These are phyloP conservation scores for Linnaemya vulpina DNA, from an alignment of 2,888 invertebrate species.

Conservation along the genomic window DNA sequence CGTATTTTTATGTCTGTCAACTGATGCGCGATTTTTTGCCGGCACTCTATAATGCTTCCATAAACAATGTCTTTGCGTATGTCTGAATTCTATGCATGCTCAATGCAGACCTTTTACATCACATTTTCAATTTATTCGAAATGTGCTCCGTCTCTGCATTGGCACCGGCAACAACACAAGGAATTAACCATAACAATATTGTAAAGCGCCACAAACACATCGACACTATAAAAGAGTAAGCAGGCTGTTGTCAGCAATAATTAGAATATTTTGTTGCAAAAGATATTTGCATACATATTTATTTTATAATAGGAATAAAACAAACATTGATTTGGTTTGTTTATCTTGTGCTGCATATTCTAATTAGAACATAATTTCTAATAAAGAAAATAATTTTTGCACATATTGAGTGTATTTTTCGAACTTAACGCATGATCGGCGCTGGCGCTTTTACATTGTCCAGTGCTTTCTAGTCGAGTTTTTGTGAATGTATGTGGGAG, in stretches of 20 bases:
- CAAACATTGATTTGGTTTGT: background rate
- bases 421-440: constrained; percentile 7
- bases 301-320: background rate
- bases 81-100: constrained; percentile 84
- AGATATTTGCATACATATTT: background rate
- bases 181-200: background rate
- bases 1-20: constrained; percentile 30
- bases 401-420: background rate
- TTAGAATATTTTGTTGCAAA: no score
- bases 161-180: background rate
- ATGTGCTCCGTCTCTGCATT: constrained; percentile 64
- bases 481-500: background rate
- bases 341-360: background rate
- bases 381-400: no score
- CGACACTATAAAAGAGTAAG: background rate
- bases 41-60: constrained; percentile 55
- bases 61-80: constrained; percentile 76
- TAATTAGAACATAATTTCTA: no score
- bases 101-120: constrained; percentile 76
- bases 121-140: constrained; percentile 33
- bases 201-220: background rate
- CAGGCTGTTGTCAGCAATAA: background rate
- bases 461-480: background rate
- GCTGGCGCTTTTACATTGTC: background rate
- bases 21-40: constrained; percentile 64